Evolutionary conservation across 2,113 vertebrate species (phyloP).

Genomic region (Lepus americanus): DNA sequence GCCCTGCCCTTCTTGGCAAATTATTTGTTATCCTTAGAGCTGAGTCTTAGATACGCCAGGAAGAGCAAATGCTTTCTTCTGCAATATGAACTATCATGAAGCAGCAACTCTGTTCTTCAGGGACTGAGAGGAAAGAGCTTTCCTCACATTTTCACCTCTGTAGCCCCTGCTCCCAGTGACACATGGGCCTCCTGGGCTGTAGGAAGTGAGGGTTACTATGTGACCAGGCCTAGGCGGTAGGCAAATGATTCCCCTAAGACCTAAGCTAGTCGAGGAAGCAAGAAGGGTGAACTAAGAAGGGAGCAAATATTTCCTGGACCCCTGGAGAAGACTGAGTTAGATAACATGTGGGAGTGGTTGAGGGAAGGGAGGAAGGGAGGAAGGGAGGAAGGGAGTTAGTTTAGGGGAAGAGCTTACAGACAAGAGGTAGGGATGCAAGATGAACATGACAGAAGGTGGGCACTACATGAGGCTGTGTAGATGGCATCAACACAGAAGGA

Average conservation of each 20-base stretch:
- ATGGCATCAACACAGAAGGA: neutral
- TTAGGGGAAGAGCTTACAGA: neutral
- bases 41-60: neutral
- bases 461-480: too few relatives aligned
- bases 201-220: constrained; percentile 79
- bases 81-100: neutral
- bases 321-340: constrained; percentile 23
- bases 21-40: constrained; percentile 29
- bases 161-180: constrained; percentile 16
- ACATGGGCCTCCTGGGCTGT: constrained; percentile 1
- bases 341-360: neutral
- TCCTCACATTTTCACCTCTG: constrained; percentile 69
- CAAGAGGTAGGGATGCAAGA: neutral
- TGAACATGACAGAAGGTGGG: rapidly evolving
- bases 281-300: neutral
- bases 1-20: neutral
- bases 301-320: constrained; percentile 40
- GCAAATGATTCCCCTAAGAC: constrained; percentile 45
- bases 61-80: constrained; percentile 13
- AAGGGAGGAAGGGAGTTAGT: neutral
- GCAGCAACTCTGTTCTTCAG: neutral
- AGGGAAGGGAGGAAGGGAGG: neutral
- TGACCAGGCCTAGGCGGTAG: constrained; percentile 37
- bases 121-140: constrained; percentile 32
- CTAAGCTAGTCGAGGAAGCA: constrained; percentile 29